Base-by-base conservation (phyloP, 2,888 invertebrate species). In the Fissipunctia ypsillon region DNA sequence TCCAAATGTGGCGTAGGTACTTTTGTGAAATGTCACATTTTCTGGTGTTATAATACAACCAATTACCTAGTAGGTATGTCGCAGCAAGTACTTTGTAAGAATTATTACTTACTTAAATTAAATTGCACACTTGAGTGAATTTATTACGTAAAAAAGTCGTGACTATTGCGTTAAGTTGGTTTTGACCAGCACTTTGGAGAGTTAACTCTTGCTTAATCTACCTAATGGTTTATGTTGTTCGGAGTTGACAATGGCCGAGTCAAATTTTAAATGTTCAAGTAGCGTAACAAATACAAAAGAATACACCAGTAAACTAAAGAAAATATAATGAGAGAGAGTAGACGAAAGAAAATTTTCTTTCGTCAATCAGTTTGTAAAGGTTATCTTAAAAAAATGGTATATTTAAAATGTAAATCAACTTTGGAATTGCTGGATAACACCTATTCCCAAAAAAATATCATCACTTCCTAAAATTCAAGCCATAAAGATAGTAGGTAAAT, bases 61-160 rank as follows among this genome's bases (percentile, higher is more conserved):
- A 65, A 56, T n/a, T 52, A 35, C 35, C 35, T 67, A 43, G 3
- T 61, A 66, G 10, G 63, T 61, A 66, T 14, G 63, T 38, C 43
- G n/a, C 35, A 25, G 22, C 48, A 59, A 43, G 52, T 71, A 63
- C 3, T 48, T 66, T 28, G 41, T 65, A 54, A 66, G 48, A 74
- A 41, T 56, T 78, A 65, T 65, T 64, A 69, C 65, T 50, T 2
- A n/a, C 9, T 41, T 14, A 76, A 76, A 73, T 72, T 28, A 76
- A 72, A 69, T 48, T 72, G 65, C 72, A 68, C 72, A 72, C 41
- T 83, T 77, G 61, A 82, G 54, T 84, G 70, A 68, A 50, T 77
- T 52, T 60, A 65, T 80, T 84, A 76, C 71, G 75, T 78, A 73
- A 85, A 60, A 59, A 43, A 57, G 12, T 69, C 56, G 66, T 69